Evolutionary conservation across 2,797 vertebrate species (phyloP).

Genomic region (Toxotes lorentzi): DNA sequence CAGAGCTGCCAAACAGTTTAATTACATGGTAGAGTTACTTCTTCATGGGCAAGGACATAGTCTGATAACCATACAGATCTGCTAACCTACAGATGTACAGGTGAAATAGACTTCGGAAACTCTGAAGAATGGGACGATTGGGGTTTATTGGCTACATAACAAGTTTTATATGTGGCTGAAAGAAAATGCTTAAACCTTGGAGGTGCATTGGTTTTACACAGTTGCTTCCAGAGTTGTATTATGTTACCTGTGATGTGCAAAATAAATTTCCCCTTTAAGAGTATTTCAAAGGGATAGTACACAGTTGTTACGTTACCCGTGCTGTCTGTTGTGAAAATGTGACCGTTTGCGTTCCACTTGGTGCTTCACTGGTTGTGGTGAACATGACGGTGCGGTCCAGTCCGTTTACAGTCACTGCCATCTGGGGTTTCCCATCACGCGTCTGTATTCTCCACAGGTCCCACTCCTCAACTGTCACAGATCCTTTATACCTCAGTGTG

Average conservation of each 20-base stretch:
- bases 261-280: neutral
- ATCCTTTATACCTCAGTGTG: constrained; percentile 94
- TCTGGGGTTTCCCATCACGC: constrained; percentile 90
- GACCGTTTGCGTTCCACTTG: constrained; percentile 90
- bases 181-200: neutral
- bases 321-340: constrained; percentile 87
- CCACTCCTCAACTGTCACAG: constrained; percentile 90
- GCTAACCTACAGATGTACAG: neutral
- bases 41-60: neutral
- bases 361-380: constrained; percentile 90
- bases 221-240: neutral
- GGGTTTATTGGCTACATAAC: neutral
- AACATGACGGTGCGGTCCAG: constrained; percentile 89
- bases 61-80: neutral
- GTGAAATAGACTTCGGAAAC: constrained; percentile 4
- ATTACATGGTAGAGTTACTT: neutral
- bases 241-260: neutral
- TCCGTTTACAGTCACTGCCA: constrained; percentile 94
- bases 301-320: constrained; percentile 82
- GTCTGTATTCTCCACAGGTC: constrained; percentile 96
- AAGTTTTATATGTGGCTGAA: neutral
- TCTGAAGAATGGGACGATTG: constrained; percentile 21
- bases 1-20: neutral
- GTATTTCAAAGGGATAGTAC: neutral
- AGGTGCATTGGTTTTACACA: neutral